These are phyloP conservation scores for Achroia grisella DNA, from an alignment of 1,140 invertebrate genomes.

Conservation along the genomic window DNA sequence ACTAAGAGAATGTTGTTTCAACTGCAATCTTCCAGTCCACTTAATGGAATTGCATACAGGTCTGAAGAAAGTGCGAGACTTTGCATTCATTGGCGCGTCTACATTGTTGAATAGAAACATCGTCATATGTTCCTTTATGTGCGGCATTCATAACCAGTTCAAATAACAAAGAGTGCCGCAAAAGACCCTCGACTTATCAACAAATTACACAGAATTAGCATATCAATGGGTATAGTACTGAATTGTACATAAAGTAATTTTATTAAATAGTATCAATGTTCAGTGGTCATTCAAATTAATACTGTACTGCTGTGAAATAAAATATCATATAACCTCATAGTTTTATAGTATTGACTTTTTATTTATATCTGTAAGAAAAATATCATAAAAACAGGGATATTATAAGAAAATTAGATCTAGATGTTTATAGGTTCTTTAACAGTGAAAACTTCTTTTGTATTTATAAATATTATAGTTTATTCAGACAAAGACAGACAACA, in stretches of 20 bases:
- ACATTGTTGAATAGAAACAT: slow-evolving; percentile 47
- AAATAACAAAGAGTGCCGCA: slow-evolving; percentile 57
- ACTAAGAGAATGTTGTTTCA: slow-evolving; percentile 43
- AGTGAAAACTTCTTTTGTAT: no score
- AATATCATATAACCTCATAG: neutral
- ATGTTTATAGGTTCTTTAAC: no score
- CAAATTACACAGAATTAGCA: slow-evolving; percentile 70
- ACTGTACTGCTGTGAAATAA: slow-evolving; percentile 6
- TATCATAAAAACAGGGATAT: no score
- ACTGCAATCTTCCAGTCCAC: slow-evolving; percentile 25
- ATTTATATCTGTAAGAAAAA: no score
- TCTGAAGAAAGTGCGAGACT: slow-evolving; percentile 28
- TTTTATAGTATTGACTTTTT: no score
- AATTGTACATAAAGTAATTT: slow-evolving; percentile 51
- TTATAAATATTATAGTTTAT: no score
- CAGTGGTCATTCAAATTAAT: slow-evolving; percentile 21
- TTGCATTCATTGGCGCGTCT: slow-evolving; percentile 42
- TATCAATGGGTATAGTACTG: slow-evolving; percentile 45
- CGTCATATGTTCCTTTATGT: slow-evolving; percentile 59
- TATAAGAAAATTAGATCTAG: no score
- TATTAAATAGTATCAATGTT: slow-evolving; percentile 59
- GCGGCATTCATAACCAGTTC: slow-evolving; percentile 52
- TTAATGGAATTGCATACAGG: slow-evolving; percentile 51
- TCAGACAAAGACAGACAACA: no score
- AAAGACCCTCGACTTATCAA: slow-evolving; percentile 68